phyloP scores from a whole-genome alignment of 30 jellyfish, hydroid and myxozoan genomes.

The Turritopsis dohrnii region DNA sequence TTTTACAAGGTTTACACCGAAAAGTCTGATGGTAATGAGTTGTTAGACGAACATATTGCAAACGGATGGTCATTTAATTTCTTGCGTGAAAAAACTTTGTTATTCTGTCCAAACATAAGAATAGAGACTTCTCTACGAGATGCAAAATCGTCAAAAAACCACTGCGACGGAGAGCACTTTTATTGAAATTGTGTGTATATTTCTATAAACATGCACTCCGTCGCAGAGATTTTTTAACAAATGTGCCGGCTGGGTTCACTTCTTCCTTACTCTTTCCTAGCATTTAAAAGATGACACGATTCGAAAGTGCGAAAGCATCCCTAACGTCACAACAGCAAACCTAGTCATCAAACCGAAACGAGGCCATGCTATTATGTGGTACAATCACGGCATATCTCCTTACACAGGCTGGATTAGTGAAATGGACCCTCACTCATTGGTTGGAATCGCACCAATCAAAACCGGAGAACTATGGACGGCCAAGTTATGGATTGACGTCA shows the following conservation, averaged over 20 bases:
- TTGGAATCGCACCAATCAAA: slow-evolving; percentile 45
- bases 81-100: background rate
- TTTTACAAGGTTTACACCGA: too few relatives aligned
- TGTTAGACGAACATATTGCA: too few relatives aligned
- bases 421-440: slow-evolving; percentile 46
- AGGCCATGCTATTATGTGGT: slow-evolving; percentile 95
- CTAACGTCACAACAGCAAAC: slow-evolving; percentile 37
- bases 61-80: too few relatives aligned
- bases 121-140: too few relatives aligned
- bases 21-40: too few relatives aligned
- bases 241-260: too few relatives aligned
- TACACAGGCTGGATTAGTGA: slow-evolving; percentile 87
- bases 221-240: too few relatives aligned
- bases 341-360: slow-evolving; percentile 68
- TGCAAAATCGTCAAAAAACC: background rate
- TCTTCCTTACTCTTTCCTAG: slow-evolving; percentile 11
- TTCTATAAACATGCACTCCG: too few relatives aligned
- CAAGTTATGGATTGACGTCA: slow-evolving; percentile 67
- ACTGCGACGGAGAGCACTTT: too few relatives aligned
- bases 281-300: slow-evolving; percentile 59
- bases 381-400: slow-evolving; percentile 72
- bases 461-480: slow-evolving; percentile 74
- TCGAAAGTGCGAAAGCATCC: slow-evolving; percentile 51
- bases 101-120: background rate
- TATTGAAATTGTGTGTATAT: too few relatives aligned